A percentile compares a stretch with the other conserved stretches of the same genome.
Conservation (phyloP, 2,888 invertebrate genomes). For the Platynereis dumerilii region DNA sequence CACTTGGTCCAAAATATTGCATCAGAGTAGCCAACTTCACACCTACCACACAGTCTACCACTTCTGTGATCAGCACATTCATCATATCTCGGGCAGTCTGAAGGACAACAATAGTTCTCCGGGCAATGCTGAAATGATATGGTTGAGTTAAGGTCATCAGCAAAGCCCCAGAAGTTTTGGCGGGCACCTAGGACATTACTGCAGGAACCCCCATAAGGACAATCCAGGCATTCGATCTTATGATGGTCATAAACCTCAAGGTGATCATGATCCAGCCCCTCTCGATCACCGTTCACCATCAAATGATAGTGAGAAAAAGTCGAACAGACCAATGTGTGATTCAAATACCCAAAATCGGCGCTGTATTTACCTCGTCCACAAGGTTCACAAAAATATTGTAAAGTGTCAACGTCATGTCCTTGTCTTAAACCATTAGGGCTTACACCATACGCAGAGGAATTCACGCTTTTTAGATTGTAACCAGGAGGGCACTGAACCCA, state of each 20-base stretch:
- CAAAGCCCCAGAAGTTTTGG: constrained; percentile 34
- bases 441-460: constrained; percentile 24
- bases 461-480: constrained; percentile 27
- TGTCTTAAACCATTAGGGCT: constrained; percentile 21
- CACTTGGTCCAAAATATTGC: constrained; percentile 31
- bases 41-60: constrained; percentile 33
- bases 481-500: constrained; percentile 31
- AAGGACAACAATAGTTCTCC: constrained; percentile 26
- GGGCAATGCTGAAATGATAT: constrained; percentile 30
- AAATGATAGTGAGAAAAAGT: constrained; percentile 24
- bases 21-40: constrained; percentile 29
- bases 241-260: constrained; percentile 22
- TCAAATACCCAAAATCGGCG: constrained; percentile 28
- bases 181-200: constrained; percentile 19
- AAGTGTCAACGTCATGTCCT: constrained; percentile 31
- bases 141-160: not conserved
- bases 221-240: constrained; percentile 31
- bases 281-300: constrained; percentile 21
- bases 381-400: constrained; percentile 32
- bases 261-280: constrained; percentile 19
- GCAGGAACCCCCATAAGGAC: constrained; percentile 33
- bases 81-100: constrained; percentile 21
- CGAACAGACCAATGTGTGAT: constrained; percentile 26
- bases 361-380: constrained; percentile 32
- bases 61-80: constrained; percentile 24